Base-by-base conservation (phyloP, 1,140 invertebrate genomes). In the Drosophila elegans region DNA sequence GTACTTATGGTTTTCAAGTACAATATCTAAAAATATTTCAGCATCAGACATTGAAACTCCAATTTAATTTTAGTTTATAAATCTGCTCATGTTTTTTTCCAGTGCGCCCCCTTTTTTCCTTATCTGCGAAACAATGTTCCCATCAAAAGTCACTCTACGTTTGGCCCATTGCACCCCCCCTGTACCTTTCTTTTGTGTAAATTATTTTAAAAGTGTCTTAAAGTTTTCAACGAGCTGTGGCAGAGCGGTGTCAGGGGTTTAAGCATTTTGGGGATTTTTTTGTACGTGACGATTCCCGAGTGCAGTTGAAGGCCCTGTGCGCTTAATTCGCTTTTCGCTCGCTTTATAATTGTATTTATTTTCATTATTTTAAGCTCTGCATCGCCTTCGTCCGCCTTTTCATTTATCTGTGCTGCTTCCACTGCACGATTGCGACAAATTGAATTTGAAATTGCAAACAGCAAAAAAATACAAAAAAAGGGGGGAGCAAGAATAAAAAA, bases 151-250 rank as follows among this genome's bases (percentile, higher is more conserved):
- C 80, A 84, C 67, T 84, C 72, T 77, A 64, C 54, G 54, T 41
- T 49, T 29, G 56, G 12, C 36, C 63, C 67, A 51, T 9, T 59
- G 16, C 16, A 21, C 12, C 27, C 46, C 32, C 34, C 2, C 32
- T 9, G 21, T 52, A 39, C 57, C 53, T 25, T 16, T 3, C 45
- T 46, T 61, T 63, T 46, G 55, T 64, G 61, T 57, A 77, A 84
- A 84, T 84, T 84, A 84, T 84, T 84, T 84, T 73, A 76, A 84
- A 84, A 84, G 73, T 84, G 76, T 80, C 74, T 68, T 77, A 74
- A 84, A 84, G 72, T 84, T 84, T 69, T 55, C 54, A 62, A 32
- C 75, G 25, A 68, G 54, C 48, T 78, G 48, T 38, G 39, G 36
- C 16, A 9, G n/a, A 4, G 12, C 52, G 13, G 25, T 29, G 42